These are phyloP conservation scores for Trachelus troglodyta DNA, from an alignment of 2,888 invertebrate genomes.

Conservation along the genomic window DNA sequence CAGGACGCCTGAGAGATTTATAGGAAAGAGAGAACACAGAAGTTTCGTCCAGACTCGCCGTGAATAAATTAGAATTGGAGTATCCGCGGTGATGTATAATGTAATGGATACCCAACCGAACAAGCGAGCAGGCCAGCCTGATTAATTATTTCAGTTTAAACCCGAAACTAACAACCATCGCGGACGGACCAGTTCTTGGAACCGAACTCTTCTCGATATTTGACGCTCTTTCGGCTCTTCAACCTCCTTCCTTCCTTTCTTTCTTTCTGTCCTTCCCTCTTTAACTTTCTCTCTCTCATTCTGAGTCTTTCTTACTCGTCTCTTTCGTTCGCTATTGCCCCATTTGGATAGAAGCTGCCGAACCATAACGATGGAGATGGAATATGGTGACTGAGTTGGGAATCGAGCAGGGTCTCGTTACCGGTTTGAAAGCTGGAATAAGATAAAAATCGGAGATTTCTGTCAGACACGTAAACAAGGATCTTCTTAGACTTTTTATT, in stretches of 20 bases:
- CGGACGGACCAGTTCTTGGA: conserved; percentile 49
- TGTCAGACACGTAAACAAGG: conserved; percentile 47
- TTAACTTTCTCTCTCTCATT: conserved; percentile 10
- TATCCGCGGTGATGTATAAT: conserved; percentile 62
- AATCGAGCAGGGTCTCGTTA: conserved; percentile 41
- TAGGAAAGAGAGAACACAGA: conserved; percentile 34
- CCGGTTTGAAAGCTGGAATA: conserved; percentile 34
- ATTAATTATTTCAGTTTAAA: conserved; percentile 64
- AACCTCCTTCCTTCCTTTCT: conserved; percentile 6
- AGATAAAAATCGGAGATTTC: conserved; percentile 55
- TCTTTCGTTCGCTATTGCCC: background rate
- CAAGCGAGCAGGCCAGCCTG: conserved; percentile 40
- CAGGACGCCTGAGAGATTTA: conserved; percentile 52
- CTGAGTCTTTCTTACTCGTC: conserved; percentile 6
- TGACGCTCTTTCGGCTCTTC: conserved; percentile 37
- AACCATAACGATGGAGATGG: conserved; percentile 23
- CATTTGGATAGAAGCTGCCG: conserved; percentile 7
- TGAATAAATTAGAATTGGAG: conserved; percentile 65
- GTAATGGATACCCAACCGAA: conserved; percentile 56
- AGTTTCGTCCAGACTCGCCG: conserved; percentile 34
- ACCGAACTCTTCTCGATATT: conserved; percentile 49
- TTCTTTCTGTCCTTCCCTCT: background rate
- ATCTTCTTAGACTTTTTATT: conserved; percentile 20
- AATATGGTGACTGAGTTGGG: conserved; percentile 44
- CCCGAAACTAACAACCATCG: conserved; percentile 56